These are phyloP conservation scores for Melanotaenia nigrans DNA, from an alignment of 2,797 vertebrate species.

Conservation along the genomic window DNA sequence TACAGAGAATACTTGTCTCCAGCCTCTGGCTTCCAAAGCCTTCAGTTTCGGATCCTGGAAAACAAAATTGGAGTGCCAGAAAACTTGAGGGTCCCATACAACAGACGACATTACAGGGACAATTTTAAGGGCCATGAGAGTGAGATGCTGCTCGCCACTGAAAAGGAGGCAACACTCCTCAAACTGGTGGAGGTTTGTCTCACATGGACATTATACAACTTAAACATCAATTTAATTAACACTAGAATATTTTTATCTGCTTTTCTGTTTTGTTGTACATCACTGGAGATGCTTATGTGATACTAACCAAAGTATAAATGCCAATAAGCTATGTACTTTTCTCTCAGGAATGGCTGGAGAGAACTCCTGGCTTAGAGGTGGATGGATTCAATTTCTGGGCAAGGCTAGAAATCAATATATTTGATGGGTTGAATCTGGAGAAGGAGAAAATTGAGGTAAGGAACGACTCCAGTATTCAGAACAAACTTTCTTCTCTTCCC, in stretches of 20 bases:
- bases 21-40: conserved; percentile 96
- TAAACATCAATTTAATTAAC: background rate
- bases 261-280: background rate
- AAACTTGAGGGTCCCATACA: conserved; percentile 93
- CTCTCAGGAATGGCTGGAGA: conserved; percentile 94
- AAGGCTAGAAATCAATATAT: conserved; percentile 89
- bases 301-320: conserved; percentile 11
- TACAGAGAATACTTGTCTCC: conserved; percentile 89
- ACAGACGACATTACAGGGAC: conserved; percentile 92
- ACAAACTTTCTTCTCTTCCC: conserved; percentile 31
- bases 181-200: conserved; percentile 90
- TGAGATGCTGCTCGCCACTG: conserved; percentile 85
- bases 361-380: conserved; percentile 92
- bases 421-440: conserved; percentile 87
- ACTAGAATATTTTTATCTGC: background rate
- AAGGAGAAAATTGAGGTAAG: conserved; percentile 87
- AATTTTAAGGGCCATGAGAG: conserved; percentile 90
- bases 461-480: conserved; percentile 34
- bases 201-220: background rate
- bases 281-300: conserved; percentile 6
- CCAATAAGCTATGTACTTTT: conserved; percentile 30
- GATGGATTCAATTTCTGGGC: conserved; percentile 97
- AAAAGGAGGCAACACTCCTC: conserved; percentile 89
- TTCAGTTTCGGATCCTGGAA: conserved; percentile 96
- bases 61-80: conserved; percentile 95